Evolutionary conservation across 1,140 invertebrate genomes (phyloP), one percentile per base, ranked within the genome.

Genomic region (Augochlora pura): DNA sequence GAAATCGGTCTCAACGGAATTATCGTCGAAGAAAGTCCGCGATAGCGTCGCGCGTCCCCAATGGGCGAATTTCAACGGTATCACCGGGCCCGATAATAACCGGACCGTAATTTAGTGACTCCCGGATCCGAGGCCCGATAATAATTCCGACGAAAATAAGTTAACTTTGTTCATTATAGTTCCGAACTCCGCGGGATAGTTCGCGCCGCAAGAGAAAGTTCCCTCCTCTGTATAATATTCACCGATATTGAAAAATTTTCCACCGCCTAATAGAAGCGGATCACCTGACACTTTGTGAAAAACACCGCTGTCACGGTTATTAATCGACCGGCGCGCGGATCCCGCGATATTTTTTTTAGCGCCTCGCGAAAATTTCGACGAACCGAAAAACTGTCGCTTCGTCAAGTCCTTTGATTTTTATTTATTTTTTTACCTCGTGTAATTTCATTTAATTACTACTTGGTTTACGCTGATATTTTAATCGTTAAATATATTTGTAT

Each of bases 121-220:
- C 25, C 46, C n/a, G n/a, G 32, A 39, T 23, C 14, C 12, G 21
- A 32, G 18, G 12, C 8, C 8, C 39, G 38, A 27, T 72, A 38
- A 72, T 69, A 77, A 25, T 64, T n/a, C 21, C 42, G 12, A 25
- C 54, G 71, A 38, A 52, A 64, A 64, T 52, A 64, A 73, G 62
- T 73, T 52, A 73, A 73, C 60, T 73, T 73, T 73, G 60, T 42
- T 73, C 57, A 54, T 73, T 73, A 64, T 38, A 73, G 60, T 52
- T 73, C 21, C 2, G n/a, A 63, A 73, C 39, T 49, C 2, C 42
- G n/a, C 14, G 23, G 60, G 8, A 73, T 63, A 73, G 42, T 62
- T 73, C n/a, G 70, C 10, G 10, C 18, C 2, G 67, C 21, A 23
- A n/a, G 32, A 2, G 49, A n/a, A 54, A 57, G 39, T 60, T 62